Percentiles rank a stretch among this genome's conserved stretches.
Conservation (phyloP, 2,797 vertebrate genomes). For the Chiroxiphia lanceolata region DNA sequence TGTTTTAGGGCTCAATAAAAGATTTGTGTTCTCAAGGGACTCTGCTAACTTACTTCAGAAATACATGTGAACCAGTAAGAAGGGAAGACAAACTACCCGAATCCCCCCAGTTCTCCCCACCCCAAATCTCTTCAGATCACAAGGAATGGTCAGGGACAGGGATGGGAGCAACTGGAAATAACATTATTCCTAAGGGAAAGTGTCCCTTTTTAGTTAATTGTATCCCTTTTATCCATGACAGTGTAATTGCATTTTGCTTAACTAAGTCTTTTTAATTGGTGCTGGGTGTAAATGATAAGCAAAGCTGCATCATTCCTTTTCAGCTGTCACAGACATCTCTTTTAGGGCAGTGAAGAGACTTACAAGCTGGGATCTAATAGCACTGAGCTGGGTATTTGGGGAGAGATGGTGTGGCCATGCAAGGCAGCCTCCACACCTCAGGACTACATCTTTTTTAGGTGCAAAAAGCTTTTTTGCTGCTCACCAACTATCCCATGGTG, state of each 20-base stretch:
- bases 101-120: neutral
- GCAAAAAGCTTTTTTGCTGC: neutral
- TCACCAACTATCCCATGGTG: rapidly evolving
- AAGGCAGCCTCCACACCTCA: neutral
- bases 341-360: neutral
- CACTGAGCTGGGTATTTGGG: neutral
- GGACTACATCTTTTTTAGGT: neutral
- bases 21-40: neutral
- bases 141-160: neutral
- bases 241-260: constrained; percentile 55
- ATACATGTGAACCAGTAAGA: neutral
- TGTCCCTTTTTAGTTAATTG: constrained; percentile 69
- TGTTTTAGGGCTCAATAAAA: neutral
- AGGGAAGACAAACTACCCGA: neutral
- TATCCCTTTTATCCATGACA: constrained; percentile 68
- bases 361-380: neutral
- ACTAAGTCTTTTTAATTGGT: constrained; percentile 49
- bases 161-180: neutral
- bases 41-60: neutral
- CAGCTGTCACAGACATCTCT: neutral
- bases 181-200: constrained; percentile 19
- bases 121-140: neutral
- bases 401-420: neutral
- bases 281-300: constrained; percentile 23
- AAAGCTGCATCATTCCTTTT: neutral